Evolutionary conservation across 92 coral and sea anemone species (phyloP), one percentile per base, ranked within the genome.

Genomic region (Paramuricea clavata): DNA sequence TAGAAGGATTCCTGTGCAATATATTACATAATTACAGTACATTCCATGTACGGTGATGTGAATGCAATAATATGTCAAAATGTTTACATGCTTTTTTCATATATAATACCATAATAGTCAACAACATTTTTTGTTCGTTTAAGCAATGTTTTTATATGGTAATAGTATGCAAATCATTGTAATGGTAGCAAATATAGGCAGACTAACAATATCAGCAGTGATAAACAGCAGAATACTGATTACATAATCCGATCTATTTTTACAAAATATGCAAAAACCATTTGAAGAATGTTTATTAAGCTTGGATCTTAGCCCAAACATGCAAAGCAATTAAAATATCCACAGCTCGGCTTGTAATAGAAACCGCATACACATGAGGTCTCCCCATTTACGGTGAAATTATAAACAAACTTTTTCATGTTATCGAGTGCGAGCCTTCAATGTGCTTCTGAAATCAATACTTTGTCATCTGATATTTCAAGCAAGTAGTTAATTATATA

Each of bases 121-220:
- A 39, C 44, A 4, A 39, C 4, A 39, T 39, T 39, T 39, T 39
- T 4, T 10, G 10, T 10, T 4, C 44, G 44, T 4, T 8, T n/a
- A 56, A 23, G 64, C 34, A 12, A 65, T 65, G 35, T 28, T 33
- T 65, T 65, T 65, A 65, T 65, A 65, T 65, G 72, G 17, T 65
- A 65, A 65, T 65, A 11, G 10, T 31, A 65, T 65, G 35, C 36
- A 65, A 65, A 65, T 27, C 41, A 27, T 11, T 39, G 72, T 26
- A 9, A 12, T 28, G 72, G 19, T 28, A 13, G 39, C 39, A 65
- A 65, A 11, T 31, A 10, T 21, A 17, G 17, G 25, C 22, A 54
- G 62, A 54, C 52, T 1, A 2, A 54, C 27, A 54, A 19, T 54
- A 54, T 54, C 19, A 17, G 26, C 27, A 1, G 5, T 2, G 27